Base-by-base conservation (phyloP, 2,113 vertebrate genomes). In the Octodon degus region DNA sequence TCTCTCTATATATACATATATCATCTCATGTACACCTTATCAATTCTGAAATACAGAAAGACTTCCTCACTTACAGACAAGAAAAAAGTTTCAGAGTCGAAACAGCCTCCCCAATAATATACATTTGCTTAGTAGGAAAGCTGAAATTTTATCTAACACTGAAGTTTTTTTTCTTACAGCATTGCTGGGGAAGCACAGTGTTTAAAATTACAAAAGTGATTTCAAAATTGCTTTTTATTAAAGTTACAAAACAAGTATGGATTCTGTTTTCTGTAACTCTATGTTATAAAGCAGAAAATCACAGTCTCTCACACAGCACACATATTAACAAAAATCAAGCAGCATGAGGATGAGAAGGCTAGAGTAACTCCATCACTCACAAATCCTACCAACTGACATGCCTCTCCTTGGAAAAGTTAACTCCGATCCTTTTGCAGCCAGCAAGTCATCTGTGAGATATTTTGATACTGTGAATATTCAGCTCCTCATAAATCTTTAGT, bases 351-450 rank as follows among this genome's bases (percentile, higher is more conserved):
- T 37, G 17, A 22, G 25, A 65, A 84, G 34, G 7, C 43, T 20
- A 2, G 0, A 74, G 24, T 34, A 32, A 55, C 40, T 82, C 50
- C 76, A 62, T 91, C 79, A 37, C 37, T 80, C 20, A 43, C 13
- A 25, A 24, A 65, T 72, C 43, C n/a, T 91, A 30, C 34, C 58
- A 30, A 62, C 50, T 58, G 55, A 19, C 79, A 55, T 65, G 63
- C 76, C 53, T 58, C 34, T 86, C 22, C 24, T 1, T 72, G 68
- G 62, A 70, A 89, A 60, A 79, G 24, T 34, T 86, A n/a, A 32
- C 74, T 74, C 65, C 65, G 91, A 68, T 14, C 27, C 83, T n/a
- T 93, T 94, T 90, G 86, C 32, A 85, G 72, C 62, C 90, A 65
- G 24, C 43, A 81, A 19, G 81, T 70, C 34, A 34, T 90, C 80